Evolutionary conservation across 1,140 invertebrate species (phyloP).

Genomic region (Linepithema humile): DNA sequence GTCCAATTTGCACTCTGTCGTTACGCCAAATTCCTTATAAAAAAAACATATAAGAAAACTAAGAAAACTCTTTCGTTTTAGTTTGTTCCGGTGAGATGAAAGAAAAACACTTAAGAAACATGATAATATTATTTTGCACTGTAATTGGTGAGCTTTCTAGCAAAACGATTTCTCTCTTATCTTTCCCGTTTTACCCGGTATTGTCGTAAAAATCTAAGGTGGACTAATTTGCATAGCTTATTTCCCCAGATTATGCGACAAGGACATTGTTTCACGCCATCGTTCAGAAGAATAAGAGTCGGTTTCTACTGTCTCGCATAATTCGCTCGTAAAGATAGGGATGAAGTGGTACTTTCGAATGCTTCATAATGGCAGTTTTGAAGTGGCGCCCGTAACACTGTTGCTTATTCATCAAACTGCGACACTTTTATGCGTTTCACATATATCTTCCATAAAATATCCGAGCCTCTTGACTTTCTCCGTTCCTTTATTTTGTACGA

Average conservation of each 20-base stretch:
- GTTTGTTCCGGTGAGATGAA: not conserved
- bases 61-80: not conserved
- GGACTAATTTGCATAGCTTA: conserved; percentile 59
- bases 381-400: not conserved
- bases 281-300: conserved; percentile 44
- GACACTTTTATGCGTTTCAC: conserved; percentile 41
- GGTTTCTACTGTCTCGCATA: conserved; percentile 50
- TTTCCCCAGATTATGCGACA: conserved; percentile 57
- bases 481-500: not conserved
- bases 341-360: conserved; percentile 33
- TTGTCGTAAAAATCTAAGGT: conserved; percentile 55
- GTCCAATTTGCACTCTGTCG: conserved; percentile 12
- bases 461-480: not conserved
- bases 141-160: not conserved
- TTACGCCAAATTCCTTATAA: not conserved
- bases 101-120: not conserved
- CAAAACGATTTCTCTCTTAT: conserved; percentile 14
- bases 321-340: conserved; percentile 65
- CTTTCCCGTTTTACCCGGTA: not conserved
- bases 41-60: not conserved
- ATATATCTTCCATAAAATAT: conserved; percentile 29
- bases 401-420: conserved; percentile 48
- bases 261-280: conserved; percentile 49
- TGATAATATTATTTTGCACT: not conserved
- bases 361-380: conserved; percentile 63